phyloP scores from a whole-genome alignment of 2,888 invertebrate genomes.

The Dione vanillae region DNA sequence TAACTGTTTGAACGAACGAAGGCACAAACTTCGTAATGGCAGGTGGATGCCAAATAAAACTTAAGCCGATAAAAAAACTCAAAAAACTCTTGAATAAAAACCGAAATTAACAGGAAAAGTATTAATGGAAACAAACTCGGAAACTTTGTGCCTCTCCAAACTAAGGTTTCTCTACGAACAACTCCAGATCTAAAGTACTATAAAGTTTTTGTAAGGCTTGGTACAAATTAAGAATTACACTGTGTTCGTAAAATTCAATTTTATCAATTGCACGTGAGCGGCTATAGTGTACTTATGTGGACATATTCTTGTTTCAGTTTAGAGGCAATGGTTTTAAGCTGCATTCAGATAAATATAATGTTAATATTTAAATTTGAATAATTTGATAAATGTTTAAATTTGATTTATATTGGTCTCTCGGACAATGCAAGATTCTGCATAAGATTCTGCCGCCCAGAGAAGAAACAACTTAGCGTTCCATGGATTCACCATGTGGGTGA shows the following conservation, averaged over 20 bases:
- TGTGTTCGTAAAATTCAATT: conserved; percentile 24
- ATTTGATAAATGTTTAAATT: too few relatives aligned
- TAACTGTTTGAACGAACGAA: conserved; percentile 21
- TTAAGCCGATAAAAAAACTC: conserved; percentile 38
- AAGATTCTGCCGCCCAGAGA: too few relatives aligned
- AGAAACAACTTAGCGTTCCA: too few relatives aligned
- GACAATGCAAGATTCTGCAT: too few relatives aligned
- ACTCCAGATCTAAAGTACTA: conserved; percentile 47
- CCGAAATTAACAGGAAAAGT: conserved; percentile 46
- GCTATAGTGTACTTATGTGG: too few relatives aligned
- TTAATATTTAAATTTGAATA: too few relatives aligned
- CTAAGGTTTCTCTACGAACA: conserved; percentile 49
- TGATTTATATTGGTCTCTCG: too few relatives aligned
- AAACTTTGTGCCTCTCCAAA: conserved; percentile 48
- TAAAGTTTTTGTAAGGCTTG: conserved; percentile 43
- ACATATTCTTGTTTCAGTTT: too few relatives aligned
- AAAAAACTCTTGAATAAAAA: conserved; percentile 43
- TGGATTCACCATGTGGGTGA: too few relatives aligned
- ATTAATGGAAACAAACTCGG: conserved; percentile 39
- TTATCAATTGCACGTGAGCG: conserved; percentile 2
- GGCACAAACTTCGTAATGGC: conserved; percentile 24
- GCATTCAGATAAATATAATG: too few relatives aligned
- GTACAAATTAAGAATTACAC: conserved; percentile 42
- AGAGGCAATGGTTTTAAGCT: too few relatives aligned
- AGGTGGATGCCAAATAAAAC: conserved; percentile 33